Percentiles rank a stretch among this genome's conserved stretches.
phyloP scores from a whole-genome alignment of 2,888 invertebrate genomes.

The Odontothrips loti region DNA sequence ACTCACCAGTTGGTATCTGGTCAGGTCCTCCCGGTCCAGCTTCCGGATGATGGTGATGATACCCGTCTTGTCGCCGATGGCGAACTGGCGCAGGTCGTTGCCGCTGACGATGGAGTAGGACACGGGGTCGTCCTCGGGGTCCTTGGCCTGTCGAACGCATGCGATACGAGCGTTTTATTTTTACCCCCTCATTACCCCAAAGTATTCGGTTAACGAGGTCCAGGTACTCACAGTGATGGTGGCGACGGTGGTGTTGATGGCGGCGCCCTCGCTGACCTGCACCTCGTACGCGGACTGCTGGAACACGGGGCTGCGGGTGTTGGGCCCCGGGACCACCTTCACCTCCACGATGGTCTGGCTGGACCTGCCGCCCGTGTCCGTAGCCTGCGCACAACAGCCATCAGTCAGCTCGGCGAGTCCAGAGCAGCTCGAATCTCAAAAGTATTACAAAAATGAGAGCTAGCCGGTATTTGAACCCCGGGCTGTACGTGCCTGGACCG shows the following conservation, averaged over 20 bases:
- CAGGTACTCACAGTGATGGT: constrained; percentile 61
- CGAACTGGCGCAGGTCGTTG: constrained; percentile 83
- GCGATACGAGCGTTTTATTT: too few species aligned
- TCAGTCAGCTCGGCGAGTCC: too few species aligned
- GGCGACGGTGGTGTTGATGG: constrained; percentile 78
- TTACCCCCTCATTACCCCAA: too few species aligned
- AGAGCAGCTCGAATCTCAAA: too few species aligned
- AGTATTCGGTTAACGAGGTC: background rate
- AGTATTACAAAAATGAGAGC: too few species aligned
- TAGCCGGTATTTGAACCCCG: too few species aligned
- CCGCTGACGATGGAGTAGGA: constrained; percentile 82
- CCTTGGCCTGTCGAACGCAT: too few species aligned
- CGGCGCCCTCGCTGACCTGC: constrained; percentile 83
- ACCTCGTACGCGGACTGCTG: constrained; percentile 78
- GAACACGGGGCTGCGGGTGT: constrained; percentile 75
- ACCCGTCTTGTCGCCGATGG: constrained; percentile 81
- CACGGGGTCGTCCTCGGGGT: constrained; percentile 83
- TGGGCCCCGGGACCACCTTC: constrained; percentile 76
- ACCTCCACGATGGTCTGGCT: constrained; percentile 84
- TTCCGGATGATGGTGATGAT: constrained; percentile 79
- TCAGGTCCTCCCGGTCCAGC: constrained; percentile 83
- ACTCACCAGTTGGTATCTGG: constrained; percentile 76
- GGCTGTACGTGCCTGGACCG: constrained; percentile 59
- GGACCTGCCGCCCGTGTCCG: constrained; percentile 72
- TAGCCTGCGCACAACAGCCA: constrained; percentile 49